Conservation (phyloP, 2,888 invertebrate genomes). For the Elegia similella region DNA sequence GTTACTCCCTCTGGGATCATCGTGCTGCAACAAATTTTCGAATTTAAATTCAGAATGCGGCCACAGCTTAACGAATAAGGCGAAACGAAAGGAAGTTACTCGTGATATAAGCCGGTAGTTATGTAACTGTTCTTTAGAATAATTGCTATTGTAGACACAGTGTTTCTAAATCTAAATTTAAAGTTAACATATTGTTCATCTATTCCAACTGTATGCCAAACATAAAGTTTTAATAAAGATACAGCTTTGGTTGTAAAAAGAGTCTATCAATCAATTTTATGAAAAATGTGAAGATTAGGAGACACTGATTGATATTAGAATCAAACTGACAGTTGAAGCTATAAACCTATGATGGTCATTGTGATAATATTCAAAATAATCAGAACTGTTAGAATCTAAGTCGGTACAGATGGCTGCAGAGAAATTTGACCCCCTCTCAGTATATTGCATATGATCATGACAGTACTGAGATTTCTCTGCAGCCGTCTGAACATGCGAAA, state of each 20-base stretch:
- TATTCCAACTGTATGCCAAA: background rate
- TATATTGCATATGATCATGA: no score
- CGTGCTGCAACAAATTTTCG: conserved; percentile 28
- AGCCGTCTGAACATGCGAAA: no score
- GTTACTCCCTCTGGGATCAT: conserved; percentile 26
- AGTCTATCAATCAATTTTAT: no score
- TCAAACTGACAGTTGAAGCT: no score
- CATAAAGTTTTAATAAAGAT: background rate
- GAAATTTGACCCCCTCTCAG: no score
- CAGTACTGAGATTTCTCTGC: no score
- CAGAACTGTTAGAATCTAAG: no score
- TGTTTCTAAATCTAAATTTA: conserved; percentile 13
- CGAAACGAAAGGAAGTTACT: conserved; percentile 39
- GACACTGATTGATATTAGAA: no score
- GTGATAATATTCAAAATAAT: no score
- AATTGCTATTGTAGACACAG: conserved; percentile 9
- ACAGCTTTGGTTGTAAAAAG: background rate
- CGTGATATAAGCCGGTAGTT: conserved; percentile 38
- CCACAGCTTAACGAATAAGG: conserved; percentile 39
- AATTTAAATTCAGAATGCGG: conserved; percentile 42
- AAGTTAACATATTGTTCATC: background rate
- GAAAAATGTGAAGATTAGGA: no score
- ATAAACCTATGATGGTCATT: no score
- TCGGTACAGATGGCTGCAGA: no score
- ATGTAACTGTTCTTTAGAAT: conserved; percentile 44